Evolutionary conservation across 2,797 vertebrate genomes (phyloP).

Genomic region (Acanthornis magna): DNA sequence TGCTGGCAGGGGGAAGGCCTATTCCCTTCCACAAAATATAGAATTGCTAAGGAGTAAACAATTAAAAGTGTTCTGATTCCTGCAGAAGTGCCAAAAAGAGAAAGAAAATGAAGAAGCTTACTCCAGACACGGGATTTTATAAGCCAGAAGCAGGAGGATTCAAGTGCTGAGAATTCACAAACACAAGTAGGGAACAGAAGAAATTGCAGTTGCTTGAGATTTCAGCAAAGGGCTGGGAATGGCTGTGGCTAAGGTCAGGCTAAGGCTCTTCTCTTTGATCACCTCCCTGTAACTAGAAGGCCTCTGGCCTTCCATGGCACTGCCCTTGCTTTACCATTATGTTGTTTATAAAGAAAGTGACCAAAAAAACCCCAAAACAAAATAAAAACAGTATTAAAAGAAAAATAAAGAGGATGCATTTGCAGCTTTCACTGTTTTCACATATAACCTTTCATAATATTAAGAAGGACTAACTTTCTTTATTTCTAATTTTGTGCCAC

Average conservation of each 20-base stretch:
- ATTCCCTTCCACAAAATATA: constrained; percentile 63
- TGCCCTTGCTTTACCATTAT: background rate
- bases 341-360: background rate
- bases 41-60: constrained; percentile 53
- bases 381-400: background rate
- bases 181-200: background rate
- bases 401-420: background rate
- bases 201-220: background rate
- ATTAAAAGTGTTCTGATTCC: background rate
- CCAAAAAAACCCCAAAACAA: background rate
- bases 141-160: constrained; percentile 21
- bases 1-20: constrained; percentile 40
- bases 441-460: background rate
- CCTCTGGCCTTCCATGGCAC: background rate
- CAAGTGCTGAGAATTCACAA: background rate
- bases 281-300: background rate
- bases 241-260: background rate
- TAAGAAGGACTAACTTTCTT: background rate
- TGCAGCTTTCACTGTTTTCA: background rate
- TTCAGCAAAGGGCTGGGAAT: background rate
- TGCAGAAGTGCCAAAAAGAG: background rate
- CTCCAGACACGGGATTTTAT: constrained; percentile 1
- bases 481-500: background rate
- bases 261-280: background rate
- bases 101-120: background rate